phyloP scores from a whole-genome alignment of 2,797 vertebrate genomes.

The Sardinella longiceps region DNA sequence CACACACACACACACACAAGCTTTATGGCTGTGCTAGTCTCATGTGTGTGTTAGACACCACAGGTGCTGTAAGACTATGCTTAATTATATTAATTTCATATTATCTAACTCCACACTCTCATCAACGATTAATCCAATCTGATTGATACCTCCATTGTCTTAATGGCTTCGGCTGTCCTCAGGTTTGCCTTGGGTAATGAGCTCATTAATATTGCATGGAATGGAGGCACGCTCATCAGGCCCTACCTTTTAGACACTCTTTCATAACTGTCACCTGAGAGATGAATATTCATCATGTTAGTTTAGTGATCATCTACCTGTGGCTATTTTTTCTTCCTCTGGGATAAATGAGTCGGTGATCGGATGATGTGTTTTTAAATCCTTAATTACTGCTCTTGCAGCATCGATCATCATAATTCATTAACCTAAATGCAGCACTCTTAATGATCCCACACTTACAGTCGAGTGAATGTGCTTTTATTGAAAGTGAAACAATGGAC shows the following conservation, averaged over 20 bases:
- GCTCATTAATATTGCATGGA: conserved; percentile 71
- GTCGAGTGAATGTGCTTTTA: background rate
- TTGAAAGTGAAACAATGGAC: background rate
- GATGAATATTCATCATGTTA: conserved; percentile 17
- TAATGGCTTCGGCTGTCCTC: conserved; percentile 49
- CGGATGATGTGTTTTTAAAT: background rate
- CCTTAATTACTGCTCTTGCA: background rate
- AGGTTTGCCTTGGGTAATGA: conserved; percentile 55
- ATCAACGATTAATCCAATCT: background rate
- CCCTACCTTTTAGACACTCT: background rate
- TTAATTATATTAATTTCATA: background rate
- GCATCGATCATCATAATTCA: background rate
- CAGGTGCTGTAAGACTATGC: background rate
- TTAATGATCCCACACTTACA: background rate
- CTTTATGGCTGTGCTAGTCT: background rate
- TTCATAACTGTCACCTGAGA: background rate
- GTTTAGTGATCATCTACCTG: conserved; percentile 21
- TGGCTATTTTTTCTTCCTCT: background rate
- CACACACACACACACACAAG: no score
- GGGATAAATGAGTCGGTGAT: background rate
- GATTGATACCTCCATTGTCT: conserved; percentile 60
- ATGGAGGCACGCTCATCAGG: conserved; percentile 69
- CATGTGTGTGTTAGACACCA: background rate
- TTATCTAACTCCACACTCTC: background rate
- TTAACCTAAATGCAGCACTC: background rate